Conservation (phyloP, 2,797 vertebrate genomes). For the Propithecus deckenii region DNA sequence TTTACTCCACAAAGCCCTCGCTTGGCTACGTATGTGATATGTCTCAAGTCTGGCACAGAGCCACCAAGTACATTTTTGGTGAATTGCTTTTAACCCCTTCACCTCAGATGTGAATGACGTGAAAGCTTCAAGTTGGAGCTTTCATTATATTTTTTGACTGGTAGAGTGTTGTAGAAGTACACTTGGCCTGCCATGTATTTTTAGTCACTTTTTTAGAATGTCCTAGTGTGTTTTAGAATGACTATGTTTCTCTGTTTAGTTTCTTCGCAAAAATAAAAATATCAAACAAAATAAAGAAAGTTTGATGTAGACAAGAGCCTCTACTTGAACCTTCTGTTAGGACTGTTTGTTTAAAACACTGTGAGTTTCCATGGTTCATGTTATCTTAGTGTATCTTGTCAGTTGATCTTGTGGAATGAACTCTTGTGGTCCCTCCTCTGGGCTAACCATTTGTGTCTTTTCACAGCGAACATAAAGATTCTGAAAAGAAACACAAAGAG, state of each 20-base stretch:
- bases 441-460: constrained; percentile 71
- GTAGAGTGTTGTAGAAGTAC: background rate
- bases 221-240: background rate
- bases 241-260: constrained; percentile 39
- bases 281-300: constrained; percentile 31
- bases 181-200: background rate
- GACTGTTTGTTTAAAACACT: constrained; percentile 44
- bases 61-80: background rate
- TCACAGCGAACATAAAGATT: constrained; percentile 94
- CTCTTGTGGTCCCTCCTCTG: constrained; percentile 17
- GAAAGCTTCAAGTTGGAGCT: background rate
- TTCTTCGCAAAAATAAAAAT: constrained; percentile 36
- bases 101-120: constrained; percentile 1
- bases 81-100: background rate
- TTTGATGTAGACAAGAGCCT: background rate
- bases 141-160: constrained; percentile 5
- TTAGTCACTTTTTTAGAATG: background rate
- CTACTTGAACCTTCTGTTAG: constrained; percentile 32
- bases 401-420: constrained; percentile 57
- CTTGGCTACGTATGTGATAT: background rate
- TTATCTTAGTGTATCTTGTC: constrained; percentile 6
- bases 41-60: background rate
- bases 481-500: constrained; percentile 97
- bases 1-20: background rate
- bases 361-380: constrained; percentile 56